Conservation (phyloP, 2,888 invertebrate genomes). For the Nomada fabriciana region DNA sequence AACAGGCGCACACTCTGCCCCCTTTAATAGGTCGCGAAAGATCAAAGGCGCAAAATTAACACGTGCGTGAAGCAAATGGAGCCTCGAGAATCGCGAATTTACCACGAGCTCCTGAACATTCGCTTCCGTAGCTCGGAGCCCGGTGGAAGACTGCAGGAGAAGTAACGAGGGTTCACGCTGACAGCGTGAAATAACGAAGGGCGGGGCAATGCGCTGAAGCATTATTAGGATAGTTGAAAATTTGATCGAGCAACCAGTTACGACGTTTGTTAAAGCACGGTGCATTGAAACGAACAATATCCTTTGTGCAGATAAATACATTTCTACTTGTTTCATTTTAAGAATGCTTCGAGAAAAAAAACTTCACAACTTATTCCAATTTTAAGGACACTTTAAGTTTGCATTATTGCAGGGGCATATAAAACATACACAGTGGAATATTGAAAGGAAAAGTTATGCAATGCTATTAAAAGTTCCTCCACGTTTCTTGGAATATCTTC, state of each 20-base stretch:
- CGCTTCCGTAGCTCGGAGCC: not conserved
- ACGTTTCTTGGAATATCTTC: constrained; percentile 24
- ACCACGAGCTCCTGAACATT: not conserved
- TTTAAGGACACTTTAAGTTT: too few species aligned
- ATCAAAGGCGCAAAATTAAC: constrained; percentile 44
- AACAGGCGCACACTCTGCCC: not conserved
- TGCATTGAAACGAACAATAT: too few species aligned
- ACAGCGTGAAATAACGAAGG: constrained; percentile 54
- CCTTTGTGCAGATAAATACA: too few species aligned
- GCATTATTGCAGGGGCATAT: too few species aligned
- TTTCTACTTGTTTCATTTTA: too few species aligned
- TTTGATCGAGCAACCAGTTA: not conserved
- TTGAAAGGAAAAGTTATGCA: too few species aligned
- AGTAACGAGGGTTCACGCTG: constrained; percentile 40
- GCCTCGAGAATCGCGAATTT: constrained; percentile 17
- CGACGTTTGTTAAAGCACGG: constrained; percentile 6
- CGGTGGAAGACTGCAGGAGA: constrained; percentile 19
- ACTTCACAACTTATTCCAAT: too few species aligned
- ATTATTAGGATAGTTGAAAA: constrained; percentile 45
- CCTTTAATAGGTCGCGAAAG: constrained; percentile 35
- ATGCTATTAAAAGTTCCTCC: not conserved
- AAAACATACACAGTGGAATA: too few species aligned
- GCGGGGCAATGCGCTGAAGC: constrained; percentile 24
- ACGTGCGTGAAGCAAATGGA: not conserved
- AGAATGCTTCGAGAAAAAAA: too few species aligned